A percentile compares a stretch with the other conserved stretches of the same genome.
Evolutionary conservation across 2,888 invertebrate species (phyloP).

Genomic region (Phengaris arion): DNA sequence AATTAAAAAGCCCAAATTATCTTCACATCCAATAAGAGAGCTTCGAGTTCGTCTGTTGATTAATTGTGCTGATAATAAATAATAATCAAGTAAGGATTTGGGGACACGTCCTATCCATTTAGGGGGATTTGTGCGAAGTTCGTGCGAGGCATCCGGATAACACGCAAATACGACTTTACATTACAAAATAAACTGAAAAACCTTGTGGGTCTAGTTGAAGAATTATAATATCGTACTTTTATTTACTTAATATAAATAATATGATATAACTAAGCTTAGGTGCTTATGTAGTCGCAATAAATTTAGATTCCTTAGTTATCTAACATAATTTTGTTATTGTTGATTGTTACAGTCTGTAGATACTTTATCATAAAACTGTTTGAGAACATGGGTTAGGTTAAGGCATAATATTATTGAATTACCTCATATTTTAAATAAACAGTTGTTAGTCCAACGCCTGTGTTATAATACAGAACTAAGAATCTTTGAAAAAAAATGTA

Average conservation of each 20-base stretch:
- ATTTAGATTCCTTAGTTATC: too few relatives aligned
- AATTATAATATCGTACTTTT: neutral
- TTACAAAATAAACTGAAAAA: constrained; percentile 29
- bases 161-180: constrained; percentile 37
- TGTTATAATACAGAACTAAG: too few relatives aligned
- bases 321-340: too few relatives aligned
- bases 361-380: too few relatives aligned
- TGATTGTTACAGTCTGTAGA: too few relatives aligned
- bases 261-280: too few relatives aligned
- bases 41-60: constrained; percentile 55
- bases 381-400: too few relatives aligned
- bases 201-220: neutral
- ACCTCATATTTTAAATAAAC: too few relatives aligned
- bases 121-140: constrained; percentile 66
- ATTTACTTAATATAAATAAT: neutral
- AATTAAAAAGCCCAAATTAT: constrained; percentile 11
- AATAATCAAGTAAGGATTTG: constrained; percentile 74
- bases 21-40: constrained; percentile 32
- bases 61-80: constrained; percentile 71
- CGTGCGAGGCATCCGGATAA: constrained; percentile 60
- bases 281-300: too few relatives aligned
- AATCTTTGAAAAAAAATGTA: too few relatives aligned
- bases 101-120: constrained; percentile 72
- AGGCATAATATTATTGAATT: too few relatives aligned
- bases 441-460: too few relatives aligned